These are phyloP conservation scores for Antitype chi DNA, from an alignment of 2,888 invertebrate species.

Conservation along the genomic window DNA sequence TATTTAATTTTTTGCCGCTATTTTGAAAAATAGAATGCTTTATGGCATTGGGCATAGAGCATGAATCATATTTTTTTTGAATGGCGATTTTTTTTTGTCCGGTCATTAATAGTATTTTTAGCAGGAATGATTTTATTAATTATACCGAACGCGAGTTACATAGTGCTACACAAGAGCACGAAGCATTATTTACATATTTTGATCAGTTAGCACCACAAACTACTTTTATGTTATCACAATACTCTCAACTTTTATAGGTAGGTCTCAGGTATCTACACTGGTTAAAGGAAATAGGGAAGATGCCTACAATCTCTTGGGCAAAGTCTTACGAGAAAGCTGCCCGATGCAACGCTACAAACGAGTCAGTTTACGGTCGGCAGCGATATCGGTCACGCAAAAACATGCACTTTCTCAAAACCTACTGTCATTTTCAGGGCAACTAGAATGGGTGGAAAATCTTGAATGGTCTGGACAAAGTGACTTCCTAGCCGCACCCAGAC, in stretches of 20 bases:
- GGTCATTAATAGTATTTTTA: neutral
- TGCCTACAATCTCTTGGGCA: neutral
- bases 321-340: neutral
- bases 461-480: slow-evolving; percentile 91
- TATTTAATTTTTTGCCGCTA: slow-evolving; percentile 9
- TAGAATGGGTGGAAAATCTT: slow-evolving; percentile 94
- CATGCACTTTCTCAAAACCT: neutral
- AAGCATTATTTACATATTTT: neutral
- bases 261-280: too few species aligned
- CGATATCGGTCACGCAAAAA: neutral
- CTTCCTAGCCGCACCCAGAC: slow-evolving; percentile 90
- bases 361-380: too few species aligned
- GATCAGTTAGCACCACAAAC: neutral
- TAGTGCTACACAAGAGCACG: neutral
- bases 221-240: too few species aligned
- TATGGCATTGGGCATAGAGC: slow-evolving; percentile 1
- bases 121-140: neutral
- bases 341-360: neutral
- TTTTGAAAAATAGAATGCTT: slow-evolving; percentile 24
- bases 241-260: neutral
- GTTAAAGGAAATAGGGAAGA: neutral
- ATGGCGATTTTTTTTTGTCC: too few species aligned
- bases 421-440: slow-evolving; percentile 89
- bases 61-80: neutral
- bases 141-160: neutral